Evolutionary conservation across 2,888 invertebrate genomes (phyloP), one percentile per base, ranked within the genome.

Genomic region (Epirrhoe tristata): DNA sequence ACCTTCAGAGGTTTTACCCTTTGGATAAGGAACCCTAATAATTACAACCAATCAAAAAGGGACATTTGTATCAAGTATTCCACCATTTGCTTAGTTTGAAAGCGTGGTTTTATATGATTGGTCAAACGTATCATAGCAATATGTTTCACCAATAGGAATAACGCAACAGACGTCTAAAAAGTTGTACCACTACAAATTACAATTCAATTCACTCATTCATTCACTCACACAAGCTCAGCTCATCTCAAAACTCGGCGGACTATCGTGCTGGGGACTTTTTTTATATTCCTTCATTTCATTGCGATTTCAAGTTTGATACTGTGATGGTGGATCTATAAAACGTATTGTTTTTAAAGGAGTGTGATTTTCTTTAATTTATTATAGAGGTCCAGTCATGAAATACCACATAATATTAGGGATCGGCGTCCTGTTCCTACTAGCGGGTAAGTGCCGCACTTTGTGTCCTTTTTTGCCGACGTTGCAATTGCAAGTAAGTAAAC

Each of bases 61-160:
- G 83, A 90, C 91, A 91, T 90, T 87, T 91, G 91, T 85, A 83
- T 84, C 72, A 78, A 72, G 51, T 70, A 74, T 75, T 80, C 76
- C 82, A 65, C 80, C 72, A 91, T 91, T 91, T 82, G 91, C 74
- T 69, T 66, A 73, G 55, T 71, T 62, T 5, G 10, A 63, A 77
- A 81, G 81, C 91, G 91, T 91, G 91, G 77, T 73, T 64, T 0
- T 6, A 24, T 51, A 6, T 72, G 46, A 88, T 90, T 89, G 80
- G 91, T 62, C 24, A 16, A 63, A 43, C 6, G 1, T 0, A 0
- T 48, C 14, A 0, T 0, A 0, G 4, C 0, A 14, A 55, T 12
- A 14, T 16, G 14, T 10, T 10, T 36, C 32, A 64, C 74, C 62
- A 67, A 54, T 66, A 59, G 64, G 14, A 6, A 5, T 24, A 52